Percentiles rank a stretch among this genome's conserved stretches.
Evolutionary conservation across 2,888 invertebrate species (phyloP).

Genomic region (Acholoe squamosa): DNA sequence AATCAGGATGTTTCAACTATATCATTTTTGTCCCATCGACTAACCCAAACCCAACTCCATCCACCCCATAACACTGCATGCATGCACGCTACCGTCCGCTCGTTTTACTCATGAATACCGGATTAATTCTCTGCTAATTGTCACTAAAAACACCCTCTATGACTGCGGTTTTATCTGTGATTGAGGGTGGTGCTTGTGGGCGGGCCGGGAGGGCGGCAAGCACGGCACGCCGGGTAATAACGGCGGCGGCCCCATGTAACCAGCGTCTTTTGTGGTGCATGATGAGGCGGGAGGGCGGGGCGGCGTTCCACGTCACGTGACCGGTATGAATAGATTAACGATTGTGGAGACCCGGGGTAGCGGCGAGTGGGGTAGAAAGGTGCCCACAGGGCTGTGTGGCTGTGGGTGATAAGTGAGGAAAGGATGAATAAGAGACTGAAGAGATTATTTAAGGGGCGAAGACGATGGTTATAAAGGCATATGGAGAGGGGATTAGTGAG

Average conservation of each 20-base stretch:
- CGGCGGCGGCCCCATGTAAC: not conserved
- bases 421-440: too few relatives aligned
- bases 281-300: conserved; percentile 31
- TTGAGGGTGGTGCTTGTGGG: not conserved
- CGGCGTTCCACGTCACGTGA: conserved; percentile 40
- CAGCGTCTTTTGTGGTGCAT: conserved; percentile 1
- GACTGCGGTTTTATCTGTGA: conserved; percentile 1
- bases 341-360: not conserved
- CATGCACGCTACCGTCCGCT: not conserved
- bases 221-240: not conserved
- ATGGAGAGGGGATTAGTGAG: too few relatives aligned
- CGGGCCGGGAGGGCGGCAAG: not conserved
- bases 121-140: conserved; percentile 57
- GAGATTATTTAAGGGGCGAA: too few relatives aligned
- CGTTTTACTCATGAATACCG: conserved; percentile 43
- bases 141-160: not conserved
- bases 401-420: not conserved
- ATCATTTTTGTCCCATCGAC: not conserved
- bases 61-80: not conserved
- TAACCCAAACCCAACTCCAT: not conserved
- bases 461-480: too few relatives aligned
- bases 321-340: conserved; percentile 37
- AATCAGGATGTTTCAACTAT: too few relatives aligned
- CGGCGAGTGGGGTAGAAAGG: not conserved
- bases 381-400: not conserved